Percentiles rank a stretch among this genome's conserved stretches.
phyloP scores from a whole-genome alignment of 2,113 vertebrate species.

The Osmerus eperlanus region DNA sequence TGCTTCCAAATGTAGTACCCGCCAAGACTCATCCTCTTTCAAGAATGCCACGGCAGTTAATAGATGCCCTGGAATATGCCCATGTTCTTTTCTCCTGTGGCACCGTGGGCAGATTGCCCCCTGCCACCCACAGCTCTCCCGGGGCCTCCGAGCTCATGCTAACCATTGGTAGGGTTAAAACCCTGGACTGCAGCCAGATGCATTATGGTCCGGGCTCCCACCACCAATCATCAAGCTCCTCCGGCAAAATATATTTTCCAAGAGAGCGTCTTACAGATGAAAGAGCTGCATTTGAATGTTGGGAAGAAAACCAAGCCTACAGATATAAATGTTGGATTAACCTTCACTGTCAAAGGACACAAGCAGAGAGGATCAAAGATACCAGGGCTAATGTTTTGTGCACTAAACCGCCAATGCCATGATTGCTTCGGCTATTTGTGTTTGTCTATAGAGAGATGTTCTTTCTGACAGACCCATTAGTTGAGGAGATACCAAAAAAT shows the following conservation, averaged over 20 bases:
- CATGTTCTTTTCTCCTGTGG: constrained; percentile 23
- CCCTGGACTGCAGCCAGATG: constrained; percentile 37
- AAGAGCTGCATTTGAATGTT: constrained; percentile 27
- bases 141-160: constrained; percentile 36
- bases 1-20: constrained; percentile 20
- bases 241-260: constrained; percentile 15
- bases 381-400: constrained; percentile 50
- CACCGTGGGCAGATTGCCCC: constrained; percentile 29
- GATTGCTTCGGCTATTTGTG: constrained; percentile 58
- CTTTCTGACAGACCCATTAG: constrained; percentile 64
- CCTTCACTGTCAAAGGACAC: constrained; percentile 49
- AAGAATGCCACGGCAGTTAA: constrained; percentile 40
- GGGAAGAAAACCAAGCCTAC: constrained; percentile 3
- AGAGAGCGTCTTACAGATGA: neutral
- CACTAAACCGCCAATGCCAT: constrained; percentile 62
- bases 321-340: constrained; percentile 56
- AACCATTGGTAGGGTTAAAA: constrained; percentile 45
- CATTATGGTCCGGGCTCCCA: constrained; percentile 5
- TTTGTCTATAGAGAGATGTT: constrained; percentile 55
- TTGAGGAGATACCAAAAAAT: constrained; percentile 64
- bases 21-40: constrained; percentile 40
- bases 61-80: constrained; percentile 9
- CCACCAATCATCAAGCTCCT: constrained; percentile 37
- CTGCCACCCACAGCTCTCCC: constrained; percentile 36
- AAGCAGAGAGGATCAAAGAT: constrained; percentile 31